Evolutionary conservation across 2,888 invertebrate species (phyloP).

Genomic region (Macrosiphum euphorbiae): DNA sequence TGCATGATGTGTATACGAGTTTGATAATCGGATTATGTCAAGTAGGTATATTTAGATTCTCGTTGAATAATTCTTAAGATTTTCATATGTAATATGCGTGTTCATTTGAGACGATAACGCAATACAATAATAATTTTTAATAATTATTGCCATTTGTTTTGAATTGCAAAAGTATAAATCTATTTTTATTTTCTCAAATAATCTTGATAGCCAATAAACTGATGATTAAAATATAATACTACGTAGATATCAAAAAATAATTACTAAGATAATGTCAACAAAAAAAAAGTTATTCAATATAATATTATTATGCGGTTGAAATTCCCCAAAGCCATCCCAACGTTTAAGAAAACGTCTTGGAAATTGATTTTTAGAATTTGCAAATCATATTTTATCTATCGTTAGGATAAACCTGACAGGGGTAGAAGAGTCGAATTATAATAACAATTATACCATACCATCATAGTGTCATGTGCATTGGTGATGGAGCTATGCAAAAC

Average conservation of each 20-base stretch:
- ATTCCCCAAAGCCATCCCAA: not conserved
- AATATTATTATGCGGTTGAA: not conserved
- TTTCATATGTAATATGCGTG: not conserved
- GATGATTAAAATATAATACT: not conserved
- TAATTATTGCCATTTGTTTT: not conserved
- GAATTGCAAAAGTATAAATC: not conserved
- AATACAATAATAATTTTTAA: not conserved
- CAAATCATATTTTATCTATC: no score
- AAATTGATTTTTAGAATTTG: not conserved
- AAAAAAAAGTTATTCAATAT: not conserved
- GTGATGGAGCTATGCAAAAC: not conserved
- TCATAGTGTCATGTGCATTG: not conserved
- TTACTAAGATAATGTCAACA: not conserved
- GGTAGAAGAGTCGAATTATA: no score
- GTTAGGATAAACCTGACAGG: no score
- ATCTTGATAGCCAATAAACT: not conserved
- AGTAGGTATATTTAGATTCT: not conserved
- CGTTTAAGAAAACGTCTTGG: not conserved
- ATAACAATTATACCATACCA: no score
- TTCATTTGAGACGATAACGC: not conserved
- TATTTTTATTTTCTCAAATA: not conserved
- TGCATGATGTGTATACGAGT: not conserved
- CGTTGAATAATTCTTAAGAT: not conserved
- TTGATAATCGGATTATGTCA: conserved; percentile 27
- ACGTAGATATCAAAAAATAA: not conserved